Evolutionary conservation across 2,888 invertebrate species (phyloP).

Genomic region (Steromphala cineraria): DNA sequence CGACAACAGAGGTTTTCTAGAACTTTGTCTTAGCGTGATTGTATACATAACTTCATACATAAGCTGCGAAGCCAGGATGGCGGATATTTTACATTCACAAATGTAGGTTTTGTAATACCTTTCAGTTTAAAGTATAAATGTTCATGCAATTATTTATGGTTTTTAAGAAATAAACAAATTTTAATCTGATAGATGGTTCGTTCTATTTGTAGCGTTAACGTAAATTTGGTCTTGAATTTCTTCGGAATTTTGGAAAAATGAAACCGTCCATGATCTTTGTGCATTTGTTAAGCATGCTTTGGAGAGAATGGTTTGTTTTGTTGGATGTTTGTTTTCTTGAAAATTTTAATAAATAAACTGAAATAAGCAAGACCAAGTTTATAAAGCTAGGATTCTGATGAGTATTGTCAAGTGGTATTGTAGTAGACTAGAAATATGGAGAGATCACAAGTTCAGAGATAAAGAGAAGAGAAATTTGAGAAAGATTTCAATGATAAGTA

Average conservation of each 20-base stretch:
- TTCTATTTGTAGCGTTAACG: neutral
- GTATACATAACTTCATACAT: too few species aligned
- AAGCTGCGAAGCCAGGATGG: too few species aligned
- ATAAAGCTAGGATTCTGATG: too few species aligned
- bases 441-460: too few species aligned
- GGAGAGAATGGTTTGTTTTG: neutral
- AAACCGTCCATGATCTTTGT: neutral
- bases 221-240: neutral
- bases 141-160: conserved; percentile 39
- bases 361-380: neutral
- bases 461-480: too few species aligned
- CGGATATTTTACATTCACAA: neutral
- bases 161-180: conserved; percentile 44
- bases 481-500: too few species aligned
- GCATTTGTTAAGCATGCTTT: neutral
- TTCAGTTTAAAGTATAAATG: conserved; percentile 24
- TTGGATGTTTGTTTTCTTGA: neutral
- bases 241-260: neutral
- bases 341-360: neutral
- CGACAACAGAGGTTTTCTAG: too few species aligned
- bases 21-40: too few species aligned
- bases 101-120: conserved; percentile 15
- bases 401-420: too few species aligned
- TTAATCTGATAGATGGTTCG: conserved; percentile 17
- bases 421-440: too few species aligned